Evolutionary conservation across 2,113 vertebrate genomes (phyloP).

Genomic region (Cavia aperea): DNA sequence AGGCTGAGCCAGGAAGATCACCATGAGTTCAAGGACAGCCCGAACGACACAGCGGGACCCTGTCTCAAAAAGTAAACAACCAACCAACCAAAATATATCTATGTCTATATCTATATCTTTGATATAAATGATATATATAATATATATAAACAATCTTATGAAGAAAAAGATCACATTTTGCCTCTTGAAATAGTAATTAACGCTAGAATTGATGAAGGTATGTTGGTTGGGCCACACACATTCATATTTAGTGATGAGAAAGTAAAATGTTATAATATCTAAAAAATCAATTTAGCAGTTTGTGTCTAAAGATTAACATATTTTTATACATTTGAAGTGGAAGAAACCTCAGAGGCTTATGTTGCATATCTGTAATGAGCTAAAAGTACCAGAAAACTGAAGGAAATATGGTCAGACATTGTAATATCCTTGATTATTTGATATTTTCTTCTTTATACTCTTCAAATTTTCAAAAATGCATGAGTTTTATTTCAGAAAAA

Average conservation of each 20-base stretch:
- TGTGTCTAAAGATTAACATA: not conserved
- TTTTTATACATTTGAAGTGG: not conserved
- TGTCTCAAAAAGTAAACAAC: not conserved
- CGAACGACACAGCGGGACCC: not conserved
- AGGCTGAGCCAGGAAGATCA: not conserved
- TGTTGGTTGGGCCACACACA: not conserved
- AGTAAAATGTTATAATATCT: not conserved
- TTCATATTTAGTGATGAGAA: not conserved
- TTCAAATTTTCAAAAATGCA: not conserved
- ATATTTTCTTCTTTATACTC: not conserved
- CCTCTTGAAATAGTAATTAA: not conserved
- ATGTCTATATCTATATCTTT: too few species aligned
- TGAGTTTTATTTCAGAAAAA: not conserved
- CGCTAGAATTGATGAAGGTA: fast-evolving
- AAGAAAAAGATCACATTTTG: not conserved
- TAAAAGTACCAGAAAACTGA: not conserved
- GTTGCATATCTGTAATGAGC: not conserved
- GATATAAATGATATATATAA: too few species aligned
- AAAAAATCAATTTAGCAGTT: not conserved
- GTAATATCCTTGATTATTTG: not conserved
- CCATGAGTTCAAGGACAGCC: not conserved
- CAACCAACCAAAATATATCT: too few species aligned
- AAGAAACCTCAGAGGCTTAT: not conserved
- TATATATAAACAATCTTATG: too few species aligned
- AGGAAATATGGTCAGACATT: not conserved